Percentiles rank a stretch among this genome's conserved stretches.
Conservation (phyloP, 37 sponge, comb jelly and placozoan genomes). For the Axinella damicornis region DNA sequence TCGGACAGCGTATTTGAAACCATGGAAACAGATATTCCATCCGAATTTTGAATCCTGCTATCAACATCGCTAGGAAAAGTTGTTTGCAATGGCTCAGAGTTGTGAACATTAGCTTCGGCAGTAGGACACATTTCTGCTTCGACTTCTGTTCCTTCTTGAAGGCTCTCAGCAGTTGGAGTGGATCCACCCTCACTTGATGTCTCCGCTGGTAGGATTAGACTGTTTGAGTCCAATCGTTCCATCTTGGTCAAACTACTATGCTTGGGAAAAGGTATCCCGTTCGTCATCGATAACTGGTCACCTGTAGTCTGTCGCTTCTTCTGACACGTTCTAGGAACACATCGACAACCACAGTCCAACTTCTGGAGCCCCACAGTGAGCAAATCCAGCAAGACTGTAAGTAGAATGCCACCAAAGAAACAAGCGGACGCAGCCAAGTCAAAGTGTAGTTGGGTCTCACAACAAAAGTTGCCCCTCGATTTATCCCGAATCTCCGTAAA, state of each 20-base stretch:
- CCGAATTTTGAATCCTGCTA: not conserved
- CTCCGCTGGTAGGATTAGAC: not conserved
- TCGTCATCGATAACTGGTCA: no score
- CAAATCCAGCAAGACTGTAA: constrained; percentile 58
- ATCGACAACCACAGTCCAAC: constrained; percentile 48
- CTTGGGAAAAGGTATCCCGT: no score
- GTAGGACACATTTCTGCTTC: not conserved
- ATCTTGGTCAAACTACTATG: not conserved
- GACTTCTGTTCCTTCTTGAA: not conserved
- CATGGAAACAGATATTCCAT: constrained; percentile 39
- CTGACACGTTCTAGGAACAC: not conserved
- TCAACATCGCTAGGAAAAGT: not conserved
- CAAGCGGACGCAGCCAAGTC: constrained; percentile 28
- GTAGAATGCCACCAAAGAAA: constrained; percentile 74
- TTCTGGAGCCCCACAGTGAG: constrained; percentile 39
- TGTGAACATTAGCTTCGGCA: not conserved
- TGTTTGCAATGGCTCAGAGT: not conserved
- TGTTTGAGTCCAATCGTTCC: not conserved
- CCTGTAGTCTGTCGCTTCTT: no score
- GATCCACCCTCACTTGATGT: not conserved
- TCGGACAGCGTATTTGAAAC: constrained; percentile 40
- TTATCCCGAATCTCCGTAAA: constrained; percentile 68
- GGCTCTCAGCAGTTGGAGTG: constrained; percentile 6
- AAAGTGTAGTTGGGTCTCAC: constrained; percentile 31
- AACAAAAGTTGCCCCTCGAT: constrained; percentile 65